Percentiles rank a stretch among this genome's conserved stretches.
Evolutionary conservation across 2,797 vertebrate species (phyloP).

Genomic region (Halcyon smyrnensis): DNA sequence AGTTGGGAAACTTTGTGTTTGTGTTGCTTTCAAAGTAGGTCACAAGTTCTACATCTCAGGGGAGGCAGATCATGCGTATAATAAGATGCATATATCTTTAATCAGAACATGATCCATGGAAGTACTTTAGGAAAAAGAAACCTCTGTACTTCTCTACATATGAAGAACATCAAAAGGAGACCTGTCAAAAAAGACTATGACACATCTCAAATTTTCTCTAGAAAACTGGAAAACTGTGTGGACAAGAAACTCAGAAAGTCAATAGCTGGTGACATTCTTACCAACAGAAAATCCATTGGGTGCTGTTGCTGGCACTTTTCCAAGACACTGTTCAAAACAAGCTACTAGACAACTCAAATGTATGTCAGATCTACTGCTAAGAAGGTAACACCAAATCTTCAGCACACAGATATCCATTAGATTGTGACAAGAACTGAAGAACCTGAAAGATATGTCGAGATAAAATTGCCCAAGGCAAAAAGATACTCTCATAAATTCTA

Average conservation of each 20-base stretch:
- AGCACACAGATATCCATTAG: background rate
- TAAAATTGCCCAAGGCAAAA: background rate
- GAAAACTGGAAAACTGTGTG: background rate
- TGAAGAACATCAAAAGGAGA: background rate
- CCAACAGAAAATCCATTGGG: background rate
- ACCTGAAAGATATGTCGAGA: background rate
- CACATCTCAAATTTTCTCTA: background rate
- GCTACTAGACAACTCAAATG: background rate
- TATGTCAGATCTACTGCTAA: background rate
- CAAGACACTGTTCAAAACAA: background rate
- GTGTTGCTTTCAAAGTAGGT: background rate
- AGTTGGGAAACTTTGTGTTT: background rate
- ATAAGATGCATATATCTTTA: slow-evolving; percentile 24
- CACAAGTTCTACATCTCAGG: background rate
- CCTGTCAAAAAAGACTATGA: background rate
- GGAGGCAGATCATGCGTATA: background rate
- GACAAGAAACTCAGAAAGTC: background rate
- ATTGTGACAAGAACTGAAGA: background rate
- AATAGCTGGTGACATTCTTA: background rate
- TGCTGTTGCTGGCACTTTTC: background rate
- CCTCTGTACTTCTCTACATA: background rate
- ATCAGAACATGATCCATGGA: slow-evolving; percentile 14
- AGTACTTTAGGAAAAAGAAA: slow-evolving; percentile 22
- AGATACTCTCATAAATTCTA: background rate
- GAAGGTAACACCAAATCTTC: background rate